These are phyloP conservation scores for Cyanoderma ruficeps DNA, from an alignment of 2,113 vertebrate genomes.

Conservation along the genomic window DNA sequence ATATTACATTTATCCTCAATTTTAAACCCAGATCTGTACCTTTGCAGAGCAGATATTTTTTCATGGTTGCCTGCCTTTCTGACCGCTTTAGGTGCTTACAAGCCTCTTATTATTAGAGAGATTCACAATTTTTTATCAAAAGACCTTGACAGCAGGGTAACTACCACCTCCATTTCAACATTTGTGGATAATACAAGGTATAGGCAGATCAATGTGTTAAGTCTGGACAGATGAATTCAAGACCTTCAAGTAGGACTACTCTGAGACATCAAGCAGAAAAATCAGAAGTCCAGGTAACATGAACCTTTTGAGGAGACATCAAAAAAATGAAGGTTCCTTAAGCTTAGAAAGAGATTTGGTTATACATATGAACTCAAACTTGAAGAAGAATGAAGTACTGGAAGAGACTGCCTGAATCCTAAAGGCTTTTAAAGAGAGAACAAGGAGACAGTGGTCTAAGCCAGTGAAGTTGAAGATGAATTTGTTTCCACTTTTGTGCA, in stretches of 20 bases:
- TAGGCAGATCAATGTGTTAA: background rate
- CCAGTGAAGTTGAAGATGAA: background rate
- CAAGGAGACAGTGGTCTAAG: background rate
- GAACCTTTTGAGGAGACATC: background rate
- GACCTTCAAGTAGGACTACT: background rate
- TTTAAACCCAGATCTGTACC: background rate
- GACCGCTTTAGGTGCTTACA: background rate
- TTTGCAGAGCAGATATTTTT: background rate
- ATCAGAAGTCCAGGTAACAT: background rate
- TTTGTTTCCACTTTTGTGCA: background rate
- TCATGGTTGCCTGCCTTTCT: background rate
- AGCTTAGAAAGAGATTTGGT: background rate
- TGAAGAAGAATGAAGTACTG: background rate
- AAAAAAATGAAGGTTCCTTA: background rate
- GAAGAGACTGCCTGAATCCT: background rate
- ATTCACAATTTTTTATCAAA: background rate
- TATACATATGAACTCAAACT: background rate
- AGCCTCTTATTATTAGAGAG: background rate
- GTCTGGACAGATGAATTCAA: background rate
- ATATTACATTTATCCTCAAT: background rate
- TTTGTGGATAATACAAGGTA: background rate
- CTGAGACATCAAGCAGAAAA: background rate
- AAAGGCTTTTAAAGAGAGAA: background rate
- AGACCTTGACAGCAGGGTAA: background rate
- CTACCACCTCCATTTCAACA: background rate